Conservation (phyloP, 1,140 invertebrate species). For the Caerostris darwini region DNA sequence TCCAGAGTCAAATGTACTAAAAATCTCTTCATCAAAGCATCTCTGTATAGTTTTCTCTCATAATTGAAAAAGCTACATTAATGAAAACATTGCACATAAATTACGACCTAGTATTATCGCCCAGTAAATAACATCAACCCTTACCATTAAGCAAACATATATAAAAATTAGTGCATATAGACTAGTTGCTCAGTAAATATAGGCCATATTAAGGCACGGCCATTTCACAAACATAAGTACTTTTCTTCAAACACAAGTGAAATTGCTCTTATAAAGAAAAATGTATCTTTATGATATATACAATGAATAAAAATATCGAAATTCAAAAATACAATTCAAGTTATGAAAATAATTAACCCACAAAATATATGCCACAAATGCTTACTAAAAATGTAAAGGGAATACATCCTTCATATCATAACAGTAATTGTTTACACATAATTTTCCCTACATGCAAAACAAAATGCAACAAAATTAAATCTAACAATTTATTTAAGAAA, state of each 20-base stretch:
- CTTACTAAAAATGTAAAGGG: background rate
- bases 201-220: constrained; percentile 71
- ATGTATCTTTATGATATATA: constrained; percentile 70
- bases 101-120: constrained; percentile 73
- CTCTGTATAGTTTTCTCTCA: constrained; percentile 52
- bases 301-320: constrained; percentile 69
- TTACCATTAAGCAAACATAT: constrained; percentile 77
- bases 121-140: constrained; percentile 75
- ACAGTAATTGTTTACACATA: background rate
- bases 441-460: background rate
- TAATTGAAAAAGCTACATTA: constrained; percentile 76
- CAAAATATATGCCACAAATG: constrained; percentile 59
- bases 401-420: background rate
- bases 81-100: constrained; percentile 77
- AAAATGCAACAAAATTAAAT: background rate
- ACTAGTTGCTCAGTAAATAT: constrained; percentile 77
- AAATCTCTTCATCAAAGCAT: constrained; percentile 59
- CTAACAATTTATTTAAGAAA: background rate
- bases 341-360: constrained; percentile 54
- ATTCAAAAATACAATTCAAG: constrained; percentile 71
- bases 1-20: constrained; percentile 37
- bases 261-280: constrained; percentile 70
- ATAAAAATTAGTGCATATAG: constrained; percentile 77
- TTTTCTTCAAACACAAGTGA: constrained; percentile 72
- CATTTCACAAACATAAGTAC: constrained; percentile 78